phyloP scores from a whole-genome alignment of 2,113 vertebrate species.

The Baryphthengus martii region DNA sequence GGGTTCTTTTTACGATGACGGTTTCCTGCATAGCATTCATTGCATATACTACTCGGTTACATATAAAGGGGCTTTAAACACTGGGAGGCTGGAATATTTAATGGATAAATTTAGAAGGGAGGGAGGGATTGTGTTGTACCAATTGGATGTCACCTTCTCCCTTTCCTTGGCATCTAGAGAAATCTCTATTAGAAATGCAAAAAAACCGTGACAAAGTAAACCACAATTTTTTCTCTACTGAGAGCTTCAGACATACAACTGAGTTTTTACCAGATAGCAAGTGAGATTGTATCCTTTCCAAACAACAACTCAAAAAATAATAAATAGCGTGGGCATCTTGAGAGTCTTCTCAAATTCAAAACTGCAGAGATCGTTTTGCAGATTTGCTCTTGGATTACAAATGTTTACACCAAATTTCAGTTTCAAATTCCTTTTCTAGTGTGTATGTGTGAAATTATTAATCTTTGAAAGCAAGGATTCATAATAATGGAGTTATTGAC shows the following conservation, averaged over 20 bases:
- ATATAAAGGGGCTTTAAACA: neutral
- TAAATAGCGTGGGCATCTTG: neutral
- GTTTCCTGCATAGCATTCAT: neutral
- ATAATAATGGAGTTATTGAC: neutral
- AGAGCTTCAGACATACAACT: neutral
- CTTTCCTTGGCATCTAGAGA: neutral
- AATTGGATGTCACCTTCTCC: neutral
- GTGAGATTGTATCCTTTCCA: neutral
- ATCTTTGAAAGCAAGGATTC: slow-evolving; percentile 11
- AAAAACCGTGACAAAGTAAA: slow-evolving; percentile 19
- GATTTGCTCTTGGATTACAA: slow-evolving; percentile 16
- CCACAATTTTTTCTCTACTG: neutral
- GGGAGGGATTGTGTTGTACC: neutral
- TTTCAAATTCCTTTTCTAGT: neutral
- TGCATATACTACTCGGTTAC: neutral
- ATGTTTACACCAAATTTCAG: slow-evolving; percentile 1
- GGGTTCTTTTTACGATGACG: neutral
- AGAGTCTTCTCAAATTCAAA: neutral
- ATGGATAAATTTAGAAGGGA: neutral
- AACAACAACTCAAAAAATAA: neutral
- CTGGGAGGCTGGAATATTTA: neutral
- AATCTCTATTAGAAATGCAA: slow-evolving; percentile 19
- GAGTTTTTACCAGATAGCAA: slow-evolving; percentile 12
- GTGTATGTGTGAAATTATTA: slow-evolving; percentile 13
- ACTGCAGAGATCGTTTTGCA: neutral